Conservation (phyloP, 2,888 invertebrate species). For the Folsomia manolachei region DNA sequence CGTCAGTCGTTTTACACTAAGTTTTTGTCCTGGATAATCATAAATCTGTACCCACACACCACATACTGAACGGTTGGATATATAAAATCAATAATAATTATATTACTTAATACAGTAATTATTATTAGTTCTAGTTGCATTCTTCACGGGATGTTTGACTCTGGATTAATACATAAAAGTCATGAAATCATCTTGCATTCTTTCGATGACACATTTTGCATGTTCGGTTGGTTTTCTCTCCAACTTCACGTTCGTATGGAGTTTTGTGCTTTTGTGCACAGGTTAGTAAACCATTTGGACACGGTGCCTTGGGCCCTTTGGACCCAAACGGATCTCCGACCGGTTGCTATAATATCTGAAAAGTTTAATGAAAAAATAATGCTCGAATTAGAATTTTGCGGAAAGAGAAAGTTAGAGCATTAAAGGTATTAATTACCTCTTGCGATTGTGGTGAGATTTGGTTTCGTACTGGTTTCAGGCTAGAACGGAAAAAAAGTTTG, state of each 20-base stretch:
- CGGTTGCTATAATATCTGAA: background rate
- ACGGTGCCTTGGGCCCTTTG: constrained; percentile 47
- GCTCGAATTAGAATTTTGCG: too few species aligned
- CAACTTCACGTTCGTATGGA: constrained; percentile 38
- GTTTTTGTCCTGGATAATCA: too few species aligned
- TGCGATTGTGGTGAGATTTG: constrained; percentile 20
- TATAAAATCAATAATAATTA: too few species aligned
- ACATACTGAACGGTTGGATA: too few species aligned
- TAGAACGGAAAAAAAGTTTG: constrained; percentile 19
- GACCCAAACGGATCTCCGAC: constrained; percentile 18
- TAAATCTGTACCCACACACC: too few species aligned
- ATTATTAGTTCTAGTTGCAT: too few species aligned
- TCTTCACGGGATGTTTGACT: too few species aligned
- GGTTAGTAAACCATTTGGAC: constrained; percentile 50
- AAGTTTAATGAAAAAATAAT: too few species aligned
- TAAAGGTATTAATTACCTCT: constrained; percentile 15
- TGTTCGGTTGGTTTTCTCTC: background rate
- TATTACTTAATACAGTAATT: too few species aligned
- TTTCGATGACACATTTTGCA: background rate
- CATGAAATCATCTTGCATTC: too few species aligned
- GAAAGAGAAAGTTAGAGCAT: background rate
- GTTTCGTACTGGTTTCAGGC: constrained; percentile 18
- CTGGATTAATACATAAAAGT: too few species aligned
- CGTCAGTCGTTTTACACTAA: too few species aligned
- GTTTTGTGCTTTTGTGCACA: constrained; percentile 49